Percentiles rank a stretch among this genome's conserved stretches.
Evolutionary conservation across 2,888 invertebrate genomes (phyloP).

Genomic region (Cepaea hortensis): DNA sequence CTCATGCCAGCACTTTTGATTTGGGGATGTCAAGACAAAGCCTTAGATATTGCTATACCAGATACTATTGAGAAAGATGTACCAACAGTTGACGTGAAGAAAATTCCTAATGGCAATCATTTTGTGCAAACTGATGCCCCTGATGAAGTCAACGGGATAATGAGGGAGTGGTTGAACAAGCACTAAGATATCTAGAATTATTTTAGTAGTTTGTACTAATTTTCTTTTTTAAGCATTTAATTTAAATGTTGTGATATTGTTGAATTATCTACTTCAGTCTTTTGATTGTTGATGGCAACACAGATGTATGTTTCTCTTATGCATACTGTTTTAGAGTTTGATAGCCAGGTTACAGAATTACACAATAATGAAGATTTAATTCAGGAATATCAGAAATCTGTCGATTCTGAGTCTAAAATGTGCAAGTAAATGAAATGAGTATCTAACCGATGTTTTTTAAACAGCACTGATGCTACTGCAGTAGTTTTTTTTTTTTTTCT

Average conservation of each 20-base stretch:
- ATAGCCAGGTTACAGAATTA: too few relatives aligned
- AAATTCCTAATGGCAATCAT: constrained; percentile 3
- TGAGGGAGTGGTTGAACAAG: constrained; percentile 21
- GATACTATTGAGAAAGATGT: constrained; percentile 10
- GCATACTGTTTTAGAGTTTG: too few relatives aligned
- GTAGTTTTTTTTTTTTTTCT: too few relatives aligned
- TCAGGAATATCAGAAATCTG: too few relatives aligned
- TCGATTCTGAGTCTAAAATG: too few relatives aligned
- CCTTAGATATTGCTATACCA: constrained; percentile 56
- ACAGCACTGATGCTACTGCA: too few relatives aligned
- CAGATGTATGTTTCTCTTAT: too few relatives aligned
- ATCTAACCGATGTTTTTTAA: too few relatives aligned
- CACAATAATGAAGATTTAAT: too few relatives aligned
- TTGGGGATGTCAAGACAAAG: constrained; percentile 61
- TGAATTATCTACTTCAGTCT: too few relatives aligned
- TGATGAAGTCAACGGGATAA: constrained; percentile 12
- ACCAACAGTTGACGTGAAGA: constrained; percentile 21
- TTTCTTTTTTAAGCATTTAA: not conserved
- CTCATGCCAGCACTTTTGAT: constrained; percentile 57
- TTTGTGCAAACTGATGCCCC: constrained; percentile 32
- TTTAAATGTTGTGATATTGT: not conserved
- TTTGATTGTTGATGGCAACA: too few relatives aligned
- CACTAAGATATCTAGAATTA: not conserved
- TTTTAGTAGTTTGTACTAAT: not conserved
- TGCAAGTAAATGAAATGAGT: too few relatives aligned